Evolutionary conservation across 1,140 invertebrate genomes (phyloP).

Genomic region (Meloidogyne exigua): DNA sequence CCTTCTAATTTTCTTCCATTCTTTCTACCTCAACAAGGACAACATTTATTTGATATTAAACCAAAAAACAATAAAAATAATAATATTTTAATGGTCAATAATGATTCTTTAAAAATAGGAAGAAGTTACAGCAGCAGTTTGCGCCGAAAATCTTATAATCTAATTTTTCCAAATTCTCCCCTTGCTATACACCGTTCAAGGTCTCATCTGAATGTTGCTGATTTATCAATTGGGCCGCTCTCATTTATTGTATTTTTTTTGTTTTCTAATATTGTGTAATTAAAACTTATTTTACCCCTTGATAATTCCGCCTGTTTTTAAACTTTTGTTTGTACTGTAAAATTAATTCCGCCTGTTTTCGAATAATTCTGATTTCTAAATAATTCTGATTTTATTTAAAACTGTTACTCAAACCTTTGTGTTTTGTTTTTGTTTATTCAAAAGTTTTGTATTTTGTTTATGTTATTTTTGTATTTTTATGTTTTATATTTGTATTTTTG

Average conservation of each 20-base stretch:
- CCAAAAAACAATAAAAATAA: background rate
- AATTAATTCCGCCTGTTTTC: too few relatives aligned
- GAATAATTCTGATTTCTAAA: too few relatives aligned
- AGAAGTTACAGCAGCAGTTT: background rate
- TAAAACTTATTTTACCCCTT: too few relatives aligned
- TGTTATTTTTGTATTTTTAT: too few relatives aligned
- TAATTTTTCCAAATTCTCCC: background rate
- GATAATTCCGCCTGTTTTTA: too few relatives aligned
- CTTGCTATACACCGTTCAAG: background rate
- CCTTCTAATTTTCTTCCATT: background rate
- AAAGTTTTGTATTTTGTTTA: too few relatives aligned
- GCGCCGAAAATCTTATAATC: background rate
- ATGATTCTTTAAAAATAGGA: background rate
- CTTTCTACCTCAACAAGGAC: background rate
- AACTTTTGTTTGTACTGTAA: too few relatives aligned
- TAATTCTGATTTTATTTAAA: too few relatives aligned
- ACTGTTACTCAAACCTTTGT: too few relatives aligned
- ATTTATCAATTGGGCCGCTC: background rate
- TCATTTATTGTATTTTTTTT: background rate
- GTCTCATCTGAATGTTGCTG: background rate
- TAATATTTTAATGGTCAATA: background rate
- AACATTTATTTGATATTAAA: background rate
- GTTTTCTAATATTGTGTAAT: too few relatives aligned
- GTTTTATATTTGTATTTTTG: too few relatives aligned
- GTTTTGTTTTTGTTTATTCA: too few relatives aligned